Conservation (phyloP, 2,797 vertebrate genomes). For the Microctenopoma lineatum region DNA sequence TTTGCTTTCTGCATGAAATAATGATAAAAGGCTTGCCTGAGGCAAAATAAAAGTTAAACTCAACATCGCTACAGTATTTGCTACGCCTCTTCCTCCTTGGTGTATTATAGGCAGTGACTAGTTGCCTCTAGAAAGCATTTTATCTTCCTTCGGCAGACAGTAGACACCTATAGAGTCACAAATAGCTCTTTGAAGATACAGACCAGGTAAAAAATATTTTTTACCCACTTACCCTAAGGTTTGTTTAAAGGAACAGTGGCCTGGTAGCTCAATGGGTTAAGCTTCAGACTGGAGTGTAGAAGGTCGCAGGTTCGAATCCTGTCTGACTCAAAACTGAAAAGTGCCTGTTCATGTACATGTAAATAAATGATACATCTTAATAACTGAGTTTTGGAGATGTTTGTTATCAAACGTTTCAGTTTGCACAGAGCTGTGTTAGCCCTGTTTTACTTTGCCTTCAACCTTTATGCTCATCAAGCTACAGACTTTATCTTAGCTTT, state of each 20-base stretch:
- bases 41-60: background rate
- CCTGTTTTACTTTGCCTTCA: background rate
- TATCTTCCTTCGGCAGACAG: background rate
- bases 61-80: background rate
- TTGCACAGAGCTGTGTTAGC: background rate
- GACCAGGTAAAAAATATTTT: no score
- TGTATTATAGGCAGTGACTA: background rate
- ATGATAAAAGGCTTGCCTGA: slow-evolving; percentile 2
- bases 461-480: background rate
- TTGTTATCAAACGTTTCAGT: no score
- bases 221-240: no score
- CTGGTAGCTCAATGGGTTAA: no score
- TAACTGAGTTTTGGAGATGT: no score
- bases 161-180: background rate
- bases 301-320: no score
- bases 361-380: no score
- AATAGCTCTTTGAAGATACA: background rate
- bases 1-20: slow-evolving; percentile 10
- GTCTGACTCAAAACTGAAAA: no score
- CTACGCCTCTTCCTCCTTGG: background rate
- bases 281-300: no score
- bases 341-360: no score
- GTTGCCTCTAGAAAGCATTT: slow-evolving; percentile 2
- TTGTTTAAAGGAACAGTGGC: no score
- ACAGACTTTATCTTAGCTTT: background rate